Percentiles rank a stretch among this genome's conserved stretches.
phyloP scores from a whole-genome alignment of 2,113 vertebrate species.

The Pelecanus crispus region DNA sequence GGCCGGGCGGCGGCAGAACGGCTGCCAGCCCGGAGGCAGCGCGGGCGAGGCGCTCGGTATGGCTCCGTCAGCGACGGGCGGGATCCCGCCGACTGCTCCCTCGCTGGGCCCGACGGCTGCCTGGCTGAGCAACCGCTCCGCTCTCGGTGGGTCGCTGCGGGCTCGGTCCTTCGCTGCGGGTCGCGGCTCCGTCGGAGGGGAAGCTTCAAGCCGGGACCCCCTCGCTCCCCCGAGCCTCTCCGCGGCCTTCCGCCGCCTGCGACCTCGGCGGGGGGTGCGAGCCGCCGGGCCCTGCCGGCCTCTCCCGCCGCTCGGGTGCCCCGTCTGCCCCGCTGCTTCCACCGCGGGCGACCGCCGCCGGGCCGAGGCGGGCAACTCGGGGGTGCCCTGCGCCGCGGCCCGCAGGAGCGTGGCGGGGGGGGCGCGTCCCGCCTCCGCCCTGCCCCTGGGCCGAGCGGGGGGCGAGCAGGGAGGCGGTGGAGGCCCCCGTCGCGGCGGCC shows the following conservation, averaged over 20 bases:
- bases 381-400: too few relatives aligned
- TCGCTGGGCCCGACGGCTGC: slow-evolving; percentile 14
- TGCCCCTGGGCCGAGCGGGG: not conserved
- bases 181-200: not conserved
- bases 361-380: not conserved
- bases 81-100: not conserved
- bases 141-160: slow-evolving; percentile 15
- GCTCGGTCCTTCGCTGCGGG: not conserved
- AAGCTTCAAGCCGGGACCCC: not conserved
- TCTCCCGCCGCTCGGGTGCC: not conserved
- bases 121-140: not conserved
- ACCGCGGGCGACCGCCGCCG: not conserved
- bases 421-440: not conserved
- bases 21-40: not conserved
- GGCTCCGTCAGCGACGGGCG: not conserved
- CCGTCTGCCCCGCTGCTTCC: not conserved
- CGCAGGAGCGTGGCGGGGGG: not conserved
- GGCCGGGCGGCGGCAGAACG: not conserved
- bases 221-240: too few relatives aligned
- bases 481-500: not conserved
- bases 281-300: not conserved
- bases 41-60: not conserved
- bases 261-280: not conserved
- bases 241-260: not conserved
- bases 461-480: too few relatives aligned